Base-by-base conservation (phyloP, 1,140 invertebrate genomes). In the Zaprionus kolodkinae region DNA sequence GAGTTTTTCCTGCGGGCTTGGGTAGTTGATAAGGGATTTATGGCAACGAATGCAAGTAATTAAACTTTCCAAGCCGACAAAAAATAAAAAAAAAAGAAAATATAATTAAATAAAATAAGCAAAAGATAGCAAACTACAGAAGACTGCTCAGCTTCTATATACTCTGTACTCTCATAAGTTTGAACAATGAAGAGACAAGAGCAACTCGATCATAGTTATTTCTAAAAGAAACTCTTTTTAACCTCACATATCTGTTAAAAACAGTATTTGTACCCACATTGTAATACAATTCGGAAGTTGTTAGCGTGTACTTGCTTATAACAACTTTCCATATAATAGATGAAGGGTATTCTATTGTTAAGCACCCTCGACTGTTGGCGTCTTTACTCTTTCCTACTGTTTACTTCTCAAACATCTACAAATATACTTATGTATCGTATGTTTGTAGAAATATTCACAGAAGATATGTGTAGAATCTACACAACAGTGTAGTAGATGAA, bases 1-100 rank as follows among this genome's bases (percentile, higher is more conserved):
- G 82, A 86, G 72, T 85, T 78, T 71, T 78, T 78, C 2, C 38
- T 45, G 2, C 40, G 40, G 40, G 40, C 40, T 45, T 45, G n/a
- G n/a, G 40, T 45, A 45, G n/a, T 43, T 43, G 40, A 55, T 65
- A 65, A 76, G 60, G 64, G 67, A 71, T 61, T 76, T 62, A 71
- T 71, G 36, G 30, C 43, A 55, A 63, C 56, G 45, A 56, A 35
- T 67, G 33, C 54, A 15, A 40, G 17, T 45, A 45, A 45, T 45
- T 45, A 45, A 7, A 45, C 15, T 45, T 45, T 9, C n/a, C 7
- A 45, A 9, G n/a, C n/a, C 2, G n/a, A 3, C 40, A 45, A 6
- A 45, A 43, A 7, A 2, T n/a, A 43, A 6, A n/a, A n/a, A 45
- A 45, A 0, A 45, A 15, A 45, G 7, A 15, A 45, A 45, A 9